Percentiles rank a stretch among this genome's conserved stretches.
Conservation (phyloP, 2,113 vertebrate genomes). For the Colinus virginianus region DNA sequence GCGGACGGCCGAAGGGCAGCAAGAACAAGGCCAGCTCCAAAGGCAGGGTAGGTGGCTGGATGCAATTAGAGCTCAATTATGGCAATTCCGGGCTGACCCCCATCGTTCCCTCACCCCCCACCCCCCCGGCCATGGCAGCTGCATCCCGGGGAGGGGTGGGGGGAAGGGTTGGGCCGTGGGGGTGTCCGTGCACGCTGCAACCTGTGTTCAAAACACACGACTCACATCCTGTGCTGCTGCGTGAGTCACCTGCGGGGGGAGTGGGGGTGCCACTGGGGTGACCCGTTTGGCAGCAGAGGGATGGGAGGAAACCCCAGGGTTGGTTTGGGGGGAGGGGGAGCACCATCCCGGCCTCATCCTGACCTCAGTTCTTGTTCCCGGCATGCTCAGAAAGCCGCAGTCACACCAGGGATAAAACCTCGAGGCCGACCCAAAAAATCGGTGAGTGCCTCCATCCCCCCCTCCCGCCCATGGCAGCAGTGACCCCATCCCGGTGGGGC, state of each 20-base stretch:
- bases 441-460: constrained; percentile 72
- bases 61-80: fast-evolving
- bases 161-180: fast-evolving
- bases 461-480: neutral
- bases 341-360: neutral
- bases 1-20: constrained; percentile 95
- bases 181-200: neutral
- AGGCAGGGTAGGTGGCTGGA: constrained; percentile 82
- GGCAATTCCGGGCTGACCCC: neutral
- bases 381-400: constrained; percentile 84
- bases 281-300: neutral
- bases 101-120: no score
- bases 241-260: constrained; percentile 65
- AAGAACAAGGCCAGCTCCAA: constrained; percentile 90
- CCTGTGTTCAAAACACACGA: constrained; percentile 47
- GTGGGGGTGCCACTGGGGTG: constrained; percentile 23
- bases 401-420: constrained; percentile 87
- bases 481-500: neutral
- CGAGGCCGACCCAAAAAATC: constrained; percentile 96
- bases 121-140: no score
- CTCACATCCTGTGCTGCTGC: constrained; percentile 73
- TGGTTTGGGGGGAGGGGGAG: neutral
- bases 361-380: neutral
- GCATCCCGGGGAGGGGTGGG: neutral
- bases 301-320: neutral